Base-by-base conservation (phyloP, 1,140 invertebrate genomes). In the Drosophila ananassae region DNA sequence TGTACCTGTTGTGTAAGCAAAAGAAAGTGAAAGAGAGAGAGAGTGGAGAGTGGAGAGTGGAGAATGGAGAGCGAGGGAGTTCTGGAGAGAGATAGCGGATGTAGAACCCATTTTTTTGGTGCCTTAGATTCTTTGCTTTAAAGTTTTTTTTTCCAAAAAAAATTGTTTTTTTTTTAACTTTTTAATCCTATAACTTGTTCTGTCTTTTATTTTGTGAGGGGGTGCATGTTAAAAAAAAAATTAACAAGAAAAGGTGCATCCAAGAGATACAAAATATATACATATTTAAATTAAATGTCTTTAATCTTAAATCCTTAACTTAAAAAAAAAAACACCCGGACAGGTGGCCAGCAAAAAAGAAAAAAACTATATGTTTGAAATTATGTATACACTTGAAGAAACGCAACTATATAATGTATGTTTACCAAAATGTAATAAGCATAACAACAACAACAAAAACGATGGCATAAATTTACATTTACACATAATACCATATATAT, bases 101-200 rank as follows among this genome's bases (percentile, higher is more conserved):
- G 59, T 34, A 53, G 41, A 60, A 80, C 41, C 66, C 73, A 80
- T 59, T 80, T 47, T 83, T n/a, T 74, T 69, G 81, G 81, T 85
- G 81, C 81, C 81, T 85, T 85, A 85, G 83, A 72, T 83, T 59
- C 32, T 74, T 69, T 68, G 66, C 44, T 69, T 69, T 68, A 69
- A 17, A 69, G 2, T 12, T 37, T 12, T n/a, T 30, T 66, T 68
- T 52, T 24, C 10, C n/a, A n/a, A n/a, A 7, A 39, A 39, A 41
- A 41, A 25, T 54, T 54, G 54, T 46, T 30, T 39, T 48, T 34
- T 37, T 52, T 30, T 30, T n/a, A n/a, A n/a, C n/a, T 41, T 37
- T 56, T 55, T 7, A 37, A 32, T 9, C 25, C 25, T 6, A 28
- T 6, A 28, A 28, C 25, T 28, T 6, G 4, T 6, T 28, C 1